Conservation (phyloP, 2,797 vertebrate species). For the Spheniscus humboldti region DNA sequence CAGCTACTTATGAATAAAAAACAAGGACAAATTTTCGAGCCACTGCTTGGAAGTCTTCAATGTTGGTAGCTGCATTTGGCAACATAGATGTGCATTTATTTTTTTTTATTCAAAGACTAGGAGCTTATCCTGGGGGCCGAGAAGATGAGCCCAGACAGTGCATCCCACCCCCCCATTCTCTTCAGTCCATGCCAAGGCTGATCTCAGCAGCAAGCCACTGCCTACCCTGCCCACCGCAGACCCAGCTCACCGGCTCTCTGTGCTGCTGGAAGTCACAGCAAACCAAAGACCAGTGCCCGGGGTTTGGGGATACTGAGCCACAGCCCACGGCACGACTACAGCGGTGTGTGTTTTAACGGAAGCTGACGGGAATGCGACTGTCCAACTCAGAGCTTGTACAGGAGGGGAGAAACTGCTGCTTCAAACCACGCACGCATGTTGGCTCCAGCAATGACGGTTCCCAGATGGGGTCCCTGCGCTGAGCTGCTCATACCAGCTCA, state of each 20-base stretch:
- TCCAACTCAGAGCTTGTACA: no score
- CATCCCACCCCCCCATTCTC: rapidly evolving
- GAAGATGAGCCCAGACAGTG: background rate
- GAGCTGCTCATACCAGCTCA: background rate
- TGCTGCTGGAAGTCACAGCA: background rate
- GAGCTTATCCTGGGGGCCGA: background rate
- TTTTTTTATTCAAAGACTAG: background rate
- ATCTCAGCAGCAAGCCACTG: background rate
- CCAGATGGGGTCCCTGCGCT: background rate
- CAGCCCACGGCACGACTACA: background rate
- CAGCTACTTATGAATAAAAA: background rate
- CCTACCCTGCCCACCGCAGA: rapidly evolving
- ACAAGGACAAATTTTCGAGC: background rate
- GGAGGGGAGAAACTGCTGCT: background rate
- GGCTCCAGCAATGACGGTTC: background rate
- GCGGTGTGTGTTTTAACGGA: rapidly evolving
- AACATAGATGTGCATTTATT: rapidly evolving
- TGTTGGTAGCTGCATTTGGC: background rate
- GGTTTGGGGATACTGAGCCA: background rate
- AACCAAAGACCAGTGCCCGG: background rate
- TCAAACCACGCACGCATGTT: rapidly evolving
- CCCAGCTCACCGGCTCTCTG: background rate
- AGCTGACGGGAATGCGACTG: rapidly evolving
- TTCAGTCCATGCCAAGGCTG: no score
- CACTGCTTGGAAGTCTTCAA: background rate